Evolutionary conservation across 2,113 vertebrate species (phyloP).

Genomic region (Erythrolamprus reginae): DNA sequence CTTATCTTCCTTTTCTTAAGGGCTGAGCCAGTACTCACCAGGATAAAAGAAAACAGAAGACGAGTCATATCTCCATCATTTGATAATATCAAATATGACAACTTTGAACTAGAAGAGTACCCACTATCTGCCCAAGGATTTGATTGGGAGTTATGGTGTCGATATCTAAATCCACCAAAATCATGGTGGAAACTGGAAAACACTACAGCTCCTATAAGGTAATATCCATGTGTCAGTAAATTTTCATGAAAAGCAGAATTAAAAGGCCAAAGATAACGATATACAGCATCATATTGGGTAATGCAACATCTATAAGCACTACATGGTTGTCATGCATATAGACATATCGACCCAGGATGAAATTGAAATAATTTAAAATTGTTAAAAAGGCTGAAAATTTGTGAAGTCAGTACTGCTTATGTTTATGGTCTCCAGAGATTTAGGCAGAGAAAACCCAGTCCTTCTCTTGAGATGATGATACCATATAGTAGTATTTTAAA

Average conservation of each 20-base stretch:
- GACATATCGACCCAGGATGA: background rate
- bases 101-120: slow-evolving; percentile 96
- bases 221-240: background rate
- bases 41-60: slow-evolving; percentile 93
- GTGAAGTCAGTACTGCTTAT: background rate
- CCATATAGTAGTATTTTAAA: background rate
- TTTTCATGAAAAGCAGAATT: background rate
- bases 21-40: slow-evolving; percentile 91
- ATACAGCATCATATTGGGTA: background rate
- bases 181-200: slow-evolving; percentile 94
- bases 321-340: background rate
- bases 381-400: background rate
- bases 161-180: slow-evolving; percentile 94
- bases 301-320: background rate
- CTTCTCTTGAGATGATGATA: background rate
- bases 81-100: slow-evolving; percentile 98
- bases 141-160: slow-evolving; percentile 98
- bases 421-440: background rate
- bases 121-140: slow-evolving; percentile 93
- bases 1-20: slow-evolving; percentile 50
- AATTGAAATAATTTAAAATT: background rate
- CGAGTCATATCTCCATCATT: slow-evolving; percentile 95
- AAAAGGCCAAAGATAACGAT: background rate
- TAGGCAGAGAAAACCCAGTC: background rate
- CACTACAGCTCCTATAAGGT: slow-evolving; percentile 93